Evolutionary conservation across 2,888 invertebrate species (phyloP).

Genomic region (Biston betularia): DNA sequence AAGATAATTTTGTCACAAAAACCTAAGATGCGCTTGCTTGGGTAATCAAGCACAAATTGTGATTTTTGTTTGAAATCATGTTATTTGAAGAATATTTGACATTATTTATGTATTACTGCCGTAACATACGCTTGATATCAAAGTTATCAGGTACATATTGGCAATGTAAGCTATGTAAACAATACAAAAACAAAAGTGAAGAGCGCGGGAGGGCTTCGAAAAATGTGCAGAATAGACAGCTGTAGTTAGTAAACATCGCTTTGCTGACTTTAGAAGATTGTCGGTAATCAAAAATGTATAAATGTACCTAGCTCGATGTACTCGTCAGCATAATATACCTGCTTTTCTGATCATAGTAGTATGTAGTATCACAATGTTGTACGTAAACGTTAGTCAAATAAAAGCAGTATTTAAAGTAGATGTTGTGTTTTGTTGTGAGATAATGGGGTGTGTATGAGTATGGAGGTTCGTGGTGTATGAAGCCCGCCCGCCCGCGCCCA

Average conservation of each 20-base stretch:
- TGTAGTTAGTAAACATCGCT: constrained; percentile 29
- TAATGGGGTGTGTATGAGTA: constrained; percentile 48
- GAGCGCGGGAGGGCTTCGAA: constrained; percentile 80
- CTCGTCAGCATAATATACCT: constrained; percentile 4
- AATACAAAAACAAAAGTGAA: constrained; percentile 34
- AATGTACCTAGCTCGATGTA: constrained; percentile 51
- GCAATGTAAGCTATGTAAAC: constrained; percentile 20
- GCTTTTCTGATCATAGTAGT: constrained; percentile 11
- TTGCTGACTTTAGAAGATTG: constrained; percentile 23
- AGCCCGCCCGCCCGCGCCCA: constrained; percentile 81
- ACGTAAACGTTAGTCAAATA: constrained; percentile 11
- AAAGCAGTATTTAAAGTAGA: constrained; percentile 11
- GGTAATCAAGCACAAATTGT: too few species aligned
- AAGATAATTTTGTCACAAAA: not conserved
- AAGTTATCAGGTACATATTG: constrained; percentile 24
- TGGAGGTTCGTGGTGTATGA: constrained; percentile 53
- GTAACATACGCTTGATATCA: not conserved
- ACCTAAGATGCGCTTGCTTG: not conserved
- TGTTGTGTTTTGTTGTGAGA: constrained; percentile 43
- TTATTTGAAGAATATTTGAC: not conserved
- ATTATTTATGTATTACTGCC: not conserved
- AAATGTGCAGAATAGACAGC: constrained; percentile 48
- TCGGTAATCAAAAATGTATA: constrained; percentile 47
- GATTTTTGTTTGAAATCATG: not conserved
- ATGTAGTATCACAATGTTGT: constrained; percentile 12